Evolutionary conservation across 2,888 invertebrate genomes (phyloP).

Genomic region (Hirtodrosophila trivittata): DNA sequence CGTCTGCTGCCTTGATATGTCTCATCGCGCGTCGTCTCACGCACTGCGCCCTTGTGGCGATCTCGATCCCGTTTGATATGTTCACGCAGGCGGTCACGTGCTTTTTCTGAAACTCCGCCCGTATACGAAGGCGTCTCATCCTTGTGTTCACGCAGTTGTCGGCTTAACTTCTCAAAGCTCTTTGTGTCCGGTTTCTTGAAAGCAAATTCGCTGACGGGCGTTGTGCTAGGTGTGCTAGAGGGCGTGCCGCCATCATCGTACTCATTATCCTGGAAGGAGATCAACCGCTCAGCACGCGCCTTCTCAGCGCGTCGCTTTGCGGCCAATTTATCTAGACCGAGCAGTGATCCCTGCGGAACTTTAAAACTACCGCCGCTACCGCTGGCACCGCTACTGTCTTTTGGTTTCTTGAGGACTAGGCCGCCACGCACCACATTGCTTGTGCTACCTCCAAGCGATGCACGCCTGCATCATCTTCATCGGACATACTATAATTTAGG

Average conservation of each 20-base stretch:
- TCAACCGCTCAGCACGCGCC: constrained; percentile 87
- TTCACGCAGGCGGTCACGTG: constrained; percentile 88
- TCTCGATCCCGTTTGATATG: constrained; percentile 85
- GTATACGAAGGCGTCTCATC: constrained; percentile 97
- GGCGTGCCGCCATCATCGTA: constrained; percentile 83
- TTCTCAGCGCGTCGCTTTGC: constrained; percentile 88
- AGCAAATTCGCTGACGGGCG: constrained; percentile 72
- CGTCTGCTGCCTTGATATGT: constrained; percentile 18
- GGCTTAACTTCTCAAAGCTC: constrained; percentile 80
- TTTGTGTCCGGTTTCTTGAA: constrained; percentile 82
- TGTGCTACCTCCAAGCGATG: constrained; percentile 89
- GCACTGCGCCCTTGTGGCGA: constrained; percentile 55
- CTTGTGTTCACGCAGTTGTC: constrained; percentile 90
- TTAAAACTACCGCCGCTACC: constrained; percentile 86
- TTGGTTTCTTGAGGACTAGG: constrained; percentile 88
- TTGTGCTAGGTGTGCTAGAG: constrained; percentile 32
- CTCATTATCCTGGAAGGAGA: constrained; percentile 87
- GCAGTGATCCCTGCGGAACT: constrained; percentile 89
- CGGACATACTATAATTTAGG: constrained; percentile 41
- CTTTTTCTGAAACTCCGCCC: constrained; percentile 91
- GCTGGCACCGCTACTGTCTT: constrained; percentile 80
- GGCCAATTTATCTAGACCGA: constrained; percentile 94
- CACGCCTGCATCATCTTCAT: constrained; percentile 82
- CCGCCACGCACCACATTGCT: constrained; percentile 87
- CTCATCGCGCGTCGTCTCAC: constrained; percentile 50